A percentile compares a stretch with the other conserved stretches of the same genome.
Conservation (phyloP, 2,888 invertebrate genomes). For the Gibbula magus region DNA sequence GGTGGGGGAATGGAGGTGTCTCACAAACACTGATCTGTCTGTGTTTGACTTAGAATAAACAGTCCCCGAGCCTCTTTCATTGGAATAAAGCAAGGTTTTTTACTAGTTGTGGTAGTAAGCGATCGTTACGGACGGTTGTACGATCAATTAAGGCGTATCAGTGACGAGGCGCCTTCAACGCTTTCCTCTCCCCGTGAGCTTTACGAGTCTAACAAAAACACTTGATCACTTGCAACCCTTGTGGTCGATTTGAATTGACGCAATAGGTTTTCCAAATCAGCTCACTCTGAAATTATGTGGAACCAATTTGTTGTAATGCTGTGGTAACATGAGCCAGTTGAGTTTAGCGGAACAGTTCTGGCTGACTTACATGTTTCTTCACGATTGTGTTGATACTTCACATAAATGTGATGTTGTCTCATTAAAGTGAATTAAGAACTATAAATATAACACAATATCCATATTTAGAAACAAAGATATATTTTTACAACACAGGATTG, state of each 20-base stretch:
- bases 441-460: too few relatives aligned
- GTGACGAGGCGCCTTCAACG: neutral
- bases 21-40: constrained; percentile 1
- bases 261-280: neutral
- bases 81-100: neutral
- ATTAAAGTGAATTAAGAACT: too few relatives aligned
- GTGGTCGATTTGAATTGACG: constrained; percentile 4
- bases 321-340: neutral
- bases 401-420: too few relatives aligned
- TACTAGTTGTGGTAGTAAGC: neutral
- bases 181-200: neutral
- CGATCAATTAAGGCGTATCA: neutral
- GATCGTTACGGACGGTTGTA: neutral
- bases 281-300: neutral
- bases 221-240: neutral
- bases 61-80: constrained; percentile 3
- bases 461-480: too few relatives aligned
- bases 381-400: too few relatives aligned
- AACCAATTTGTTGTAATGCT: neutral
- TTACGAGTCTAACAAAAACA: neutral
- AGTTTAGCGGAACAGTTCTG: neutral
- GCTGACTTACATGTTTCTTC: too few relatives aligned
- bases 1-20: neutral
- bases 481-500: too few relatives aligned
- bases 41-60: constrained; percentile 9